Conservation (phyloP, 2,888 invertebrate genomes). For the Amiota minor region DNA sequence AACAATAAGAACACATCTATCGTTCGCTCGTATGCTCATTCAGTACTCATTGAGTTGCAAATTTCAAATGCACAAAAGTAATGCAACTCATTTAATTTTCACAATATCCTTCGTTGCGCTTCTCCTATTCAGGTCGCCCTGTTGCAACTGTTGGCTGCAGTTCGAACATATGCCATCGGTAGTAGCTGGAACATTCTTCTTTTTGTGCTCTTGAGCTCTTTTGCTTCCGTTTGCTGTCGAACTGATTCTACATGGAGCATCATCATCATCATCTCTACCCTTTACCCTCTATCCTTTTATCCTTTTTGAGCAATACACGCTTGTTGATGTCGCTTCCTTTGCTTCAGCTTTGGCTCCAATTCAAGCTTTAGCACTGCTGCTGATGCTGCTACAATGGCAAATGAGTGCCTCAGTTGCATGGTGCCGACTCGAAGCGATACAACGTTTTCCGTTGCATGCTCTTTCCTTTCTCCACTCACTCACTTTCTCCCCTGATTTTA, state of each 20-base stretch:
- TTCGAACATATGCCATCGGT: constrained; percentile 21
- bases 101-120: constrained; percentile 60
- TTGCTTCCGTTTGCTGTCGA: constrained; percentile 11
- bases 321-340: constrained; percentile 23
- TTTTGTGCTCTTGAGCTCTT: constrained; percentile 25
- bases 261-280: neutral
- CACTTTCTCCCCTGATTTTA: neutral
- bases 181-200: neutral
- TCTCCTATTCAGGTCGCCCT: constrained; percentile 29
- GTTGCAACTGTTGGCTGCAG: constrained; percentile 1
- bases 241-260: neutral
- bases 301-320: neutral
- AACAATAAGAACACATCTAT: constrained; percentile 1
- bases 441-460: constrained; percentile 56
- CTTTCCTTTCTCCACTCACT: neutral
- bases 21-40: constrained; percentile 19
- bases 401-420: constrained; percentile 32
- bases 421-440: constrained; percentile 34
- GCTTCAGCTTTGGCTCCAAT: constrained; percentile 28
- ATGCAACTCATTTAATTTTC: constrained; percentile 66
- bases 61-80: constrained; percentile 66
- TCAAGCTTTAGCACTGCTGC: constrained; percentile 27
- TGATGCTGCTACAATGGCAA: constrained; percentile 32
- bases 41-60: constrained; percentile 64
- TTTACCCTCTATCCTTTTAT: neutral